Evolutionary conservation across 2,797 vertebrate genomes (phyloP).

Genomic region (Ciconia nigra): DNA sequence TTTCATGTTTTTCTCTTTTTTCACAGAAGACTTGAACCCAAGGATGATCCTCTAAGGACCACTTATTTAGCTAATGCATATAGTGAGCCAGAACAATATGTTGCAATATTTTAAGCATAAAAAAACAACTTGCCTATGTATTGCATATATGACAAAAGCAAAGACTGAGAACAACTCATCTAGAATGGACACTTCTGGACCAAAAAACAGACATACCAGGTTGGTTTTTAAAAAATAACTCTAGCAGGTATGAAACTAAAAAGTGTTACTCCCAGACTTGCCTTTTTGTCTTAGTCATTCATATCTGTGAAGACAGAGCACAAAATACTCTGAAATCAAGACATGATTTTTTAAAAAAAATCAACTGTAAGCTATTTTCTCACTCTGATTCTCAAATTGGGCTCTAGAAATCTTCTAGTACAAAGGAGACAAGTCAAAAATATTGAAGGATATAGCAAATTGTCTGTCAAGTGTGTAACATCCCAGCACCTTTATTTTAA

Average conservation of each 20-base stretch:
- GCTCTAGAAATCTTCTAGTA: not conserved
- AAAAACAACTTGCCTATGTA: not conserved
- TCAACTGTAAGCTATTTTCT: not conserved
- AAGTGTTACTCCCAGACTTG: not conserved
- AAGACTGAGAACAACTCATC: not conserved
- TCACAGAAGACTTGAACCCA: not conserved
- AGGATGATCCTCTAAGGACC: not conserved
- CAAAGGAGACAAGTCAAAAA: not conserved
- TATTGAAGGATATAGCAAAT: not conserved
- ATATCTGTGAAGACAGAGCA: not conserved
- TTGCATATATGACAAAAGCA: not conserved
- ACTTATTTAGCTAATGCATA: not conserved
- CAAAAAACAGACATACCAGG: not conserved
- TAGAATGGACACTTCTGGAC: not conserved
- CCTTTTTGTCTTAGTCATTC: not conserved
- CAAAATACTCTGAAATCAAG: not conserved
- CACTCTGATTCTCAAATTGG: not conserved
- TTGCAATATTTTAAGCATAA: not conserved
- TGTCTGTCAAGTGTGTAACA: not conserved
- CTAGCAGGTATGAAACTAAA: not conserved
- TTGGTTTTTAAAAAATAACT: not conserved
- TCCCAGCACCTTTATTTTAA: not conserved
- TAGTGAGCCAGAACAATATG: not conserved
- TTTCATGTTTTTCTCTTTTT: not conserved
- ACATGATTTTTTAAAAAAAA: not conserved